These are phyloP conservation scores for Crypturellus tataupa DNA, from an alignment of 2,797 vertebrate genomes.

Conservation along the genomic window DNA sequence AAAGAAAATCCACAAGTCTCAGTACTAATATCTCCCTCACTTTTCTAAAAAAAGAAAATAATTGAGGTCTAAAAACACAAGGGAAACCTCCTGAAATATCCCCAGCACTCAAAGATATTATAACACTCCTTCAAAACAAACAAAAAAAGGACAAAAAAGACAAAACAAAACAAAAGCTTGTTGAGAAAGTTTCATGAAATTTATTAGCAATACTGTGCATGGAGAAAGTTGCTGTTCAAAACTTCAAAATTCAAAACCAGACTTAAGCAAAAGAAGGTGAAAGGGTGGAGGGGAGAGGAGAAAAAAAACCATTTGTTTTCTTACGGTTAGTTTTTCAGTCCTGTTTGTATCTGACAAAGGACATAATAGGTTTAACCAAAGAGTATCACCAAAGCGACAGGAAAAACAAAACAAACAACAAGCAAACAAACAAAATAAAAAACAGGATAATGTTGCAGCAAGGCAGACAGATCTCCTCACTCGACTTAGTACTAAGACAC, in stretches of 20 bases:
- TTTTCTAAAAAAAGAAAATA: background rate
- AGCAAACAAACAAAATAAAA: no score
- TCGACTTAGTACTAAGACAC: background rate
- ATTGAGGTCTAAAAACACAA: background rate
- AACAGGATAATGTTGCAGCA: background rate
- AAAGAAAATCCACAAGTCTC: background rate
- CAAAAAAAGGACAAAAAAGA: no score
- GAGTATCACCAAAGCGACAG: background rate
- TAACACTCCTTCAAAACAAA: background rate
- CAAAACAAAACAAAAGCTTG: background rate
- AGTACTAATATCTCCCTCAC: background rate
- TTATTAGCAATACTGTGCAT: background rate
- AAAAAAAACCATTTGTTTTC: background rate
- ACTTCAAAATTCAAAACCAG: background rate
- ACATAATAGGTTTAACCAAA: accelerated
- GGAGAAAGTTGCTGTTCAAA: background rate
- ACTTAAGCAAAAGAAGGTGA: background rate
- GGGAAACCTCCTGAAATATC: background rate
- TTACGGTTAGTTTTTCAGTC: background rate
- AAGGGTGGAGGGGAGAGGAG: background rate
- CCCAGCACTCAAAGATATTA: background rate
- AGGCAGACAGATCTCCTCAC: background rate
- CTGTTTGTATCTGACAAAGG: accelerated
- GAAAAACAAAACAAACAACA: background rate
- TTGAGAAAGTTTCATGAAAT: background rate